These are phyloP conservation scores for Lucilia sericata DNA, from an alignment of 1,140 invertebrate species.

Conservation along the genomic window DNA sequence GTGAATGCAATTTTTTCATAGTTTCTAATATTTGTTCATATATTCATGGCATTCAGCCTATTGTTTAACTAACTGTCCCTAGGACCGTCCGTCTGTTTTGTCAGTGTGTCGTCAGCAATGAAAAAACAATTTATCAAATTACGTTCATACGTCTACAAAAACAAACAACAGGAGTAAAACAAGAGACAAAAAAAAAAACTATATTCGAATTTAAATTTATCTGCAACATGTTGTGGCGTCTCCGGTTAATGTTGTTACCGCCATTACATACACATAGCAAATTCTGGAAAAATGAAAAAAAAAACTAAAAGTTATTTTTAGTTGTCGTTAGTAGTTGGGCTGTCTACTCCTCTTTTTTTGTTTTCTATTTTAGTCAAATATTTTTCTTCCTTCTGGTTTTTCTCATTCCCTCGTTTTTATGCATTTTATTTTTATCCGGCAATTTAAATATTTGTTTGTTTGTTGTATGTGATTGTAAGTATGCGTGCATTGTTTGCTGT, in stretches of 20 bases:
- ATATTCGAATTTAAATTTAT: constrained; percentile 20
- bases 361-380: neutral
- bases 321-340: neutral
- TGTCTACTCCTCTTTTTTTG: neutral
- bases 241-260: constrained; percentile 23
- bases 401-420: neutral
- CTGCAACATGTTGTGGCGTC: constrained; percentile 28
- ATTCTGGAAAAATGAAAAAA: neutral
- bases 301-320: neutral
- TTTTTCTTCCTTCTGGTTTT: neutral
- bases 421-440: constrained; percentile 20
- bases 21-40: neutral
- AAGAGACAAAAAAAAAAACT: neutral
- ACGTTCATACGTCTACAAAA: neutral
- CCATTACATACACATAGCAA: neutral
- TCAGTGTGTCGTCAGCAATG: constrained; percentile 23
- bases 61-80: too few species aligned
- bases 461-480: neutral
- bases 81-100: neutral
- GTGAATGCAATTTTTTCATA: neutral
- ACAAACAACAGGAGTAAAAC: neutral
- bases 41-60: neutral
- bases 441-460: constrained; percentile 16
- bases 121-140: constrained; percentile 30
- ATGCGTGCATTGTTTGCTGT: neutral